Evolutionary conservation across 2,888 invertebrate species (phyloP).

Genomic region (Mamestra brassicae): DNA sequence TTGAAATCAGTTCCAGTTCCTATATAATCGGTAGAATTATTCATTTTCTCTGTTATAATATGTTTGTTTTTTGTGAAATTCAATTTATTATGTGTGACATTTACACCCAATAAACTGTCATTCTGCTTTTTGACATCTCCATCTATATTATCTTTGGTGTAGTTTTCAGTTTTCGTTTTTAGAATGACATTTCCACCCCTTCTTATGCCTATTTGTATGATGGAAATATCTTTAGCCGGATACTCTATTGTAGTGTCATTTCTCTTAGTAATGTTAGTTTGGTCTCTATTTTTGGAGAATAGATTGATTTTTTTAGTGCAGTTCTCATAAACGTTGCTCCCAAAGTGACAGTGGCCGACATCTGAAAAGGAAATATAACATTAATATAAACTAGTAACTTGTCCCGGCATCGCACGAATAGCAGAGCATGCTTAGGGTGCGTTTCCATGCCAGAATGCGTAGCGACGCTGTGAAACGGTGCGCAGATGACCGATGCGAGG

Average conservation of each 20-base stretch:
- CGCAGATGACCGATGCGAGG: no score
- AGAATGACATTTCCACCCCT: background rate
- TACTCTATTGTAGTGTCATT: no score
- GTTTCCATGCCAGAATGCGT: no score
- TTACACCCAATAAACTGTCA: background rate
- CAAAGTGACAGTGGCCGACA: constrained; percentile 5
- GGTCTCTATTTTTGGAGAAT: accelerated
- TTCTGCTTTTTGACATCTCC: background rate
- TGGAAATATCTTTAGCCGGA: background rate
- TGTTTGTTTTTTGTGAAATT: background rate
- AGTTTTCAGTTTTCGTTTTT: background rate
- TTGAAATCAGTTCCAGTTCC: background rate
- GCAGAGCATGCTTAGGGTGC: no score
- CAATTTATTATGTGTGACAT: background rate
- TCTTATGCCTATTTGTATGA: background rate
- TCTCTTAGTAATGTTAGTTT: background rate
- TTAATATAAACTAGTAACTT: background rate
- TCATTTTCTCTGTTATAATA: background rate
- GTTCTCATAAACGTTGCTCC: background rate
- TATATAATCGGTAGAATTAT: background rate
- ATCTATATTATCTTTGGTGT: background rate
- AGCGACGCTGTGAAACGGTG: no score
- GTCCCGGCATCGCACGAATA: no score
- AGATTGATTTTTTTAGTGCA: background rate
- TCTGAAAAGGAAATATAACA: constrained; percentile 41